Conservation (phyloP, 2,113 vertebrate genomes). For the Charadrius vociferus region DNA sequence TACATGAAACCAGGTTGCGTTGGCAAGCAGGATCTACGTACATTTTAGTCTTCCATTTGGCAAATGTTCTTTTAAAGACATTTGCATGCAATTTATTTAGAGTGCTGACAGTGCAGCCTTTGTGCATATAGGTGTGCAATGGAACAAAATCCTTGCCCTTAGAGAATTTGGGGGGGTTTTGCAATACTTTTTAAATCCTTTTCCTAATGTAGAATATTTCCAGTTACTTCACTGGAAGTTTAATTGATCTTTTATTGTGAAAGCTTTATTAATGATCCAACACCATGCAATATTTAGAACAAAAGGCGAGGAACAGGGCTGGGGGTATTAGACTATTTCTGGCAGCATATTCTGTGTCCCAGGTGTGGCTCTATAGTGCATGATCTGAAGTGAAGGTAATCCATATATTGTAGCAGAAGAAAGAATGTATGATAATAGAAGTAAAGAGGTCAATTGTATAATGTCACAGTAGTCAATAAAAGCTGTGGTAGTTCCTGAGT, state of each 20-base stretch:
- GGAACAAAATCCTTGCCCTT: neutral
- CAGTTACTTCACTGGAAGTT: neutral
- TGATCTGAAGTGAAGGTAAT: neutral
- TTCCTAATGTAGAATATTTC: neutral
- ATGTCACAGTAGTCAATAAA: neutral
- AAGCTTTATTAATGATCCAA: neutral
- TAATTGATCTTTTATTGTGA: neutral
- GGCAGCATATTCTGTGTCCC: neutral
- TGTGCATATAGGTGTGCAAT: neutral
- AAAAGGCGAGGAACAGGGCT: neutral
- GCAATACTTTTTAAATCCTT: neutral
- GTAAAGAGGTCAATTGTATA: neutral
- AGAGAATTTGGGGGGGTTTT: neutral
- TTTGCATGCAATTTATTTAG: neutral
- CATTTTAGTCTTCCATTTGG: neutral
- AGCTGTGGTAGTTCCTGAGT: neutral
- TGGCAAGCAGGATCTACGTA: neutral
- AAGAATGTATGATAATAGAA: neutral
- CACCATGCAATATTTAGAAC: neutral
- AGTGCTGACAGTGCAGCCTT: neutral
- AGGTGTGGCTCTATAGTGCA: rapidly evolving
- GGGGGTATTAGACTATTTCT: neutral
- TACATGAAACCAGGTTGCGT: neutral
- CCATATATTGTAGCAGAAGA: neutral
- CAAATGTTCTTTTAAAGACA: neutral